Evolutionary conservation across 2,888 invertebrate species (phyloP).

Genomic region (Rambutsinella grinnellia): DNA sequence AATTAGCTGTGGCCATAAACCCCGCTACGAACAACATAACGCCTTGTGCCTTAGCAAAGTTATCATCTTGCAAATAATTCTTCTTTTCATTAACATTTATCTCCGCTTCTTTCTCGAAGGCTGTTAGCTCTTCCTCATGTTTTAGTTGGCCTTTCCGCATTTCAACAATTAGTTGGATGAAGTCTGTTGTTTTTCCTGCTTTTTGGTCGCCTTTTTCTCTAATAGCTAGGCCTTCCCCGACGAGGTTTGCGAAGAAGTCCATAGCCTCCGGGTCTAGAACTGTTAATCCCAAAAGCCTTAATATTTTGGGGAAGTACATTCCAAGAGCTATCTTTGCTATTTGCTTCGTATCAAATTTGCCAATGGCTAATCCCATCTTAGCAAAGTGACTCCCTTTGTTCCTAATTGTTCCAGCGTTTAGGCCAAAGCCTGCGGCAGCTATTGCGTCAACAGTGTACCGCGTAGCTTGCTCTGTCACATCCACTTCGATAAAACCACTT

Average conservation of each 20-base stretch:
- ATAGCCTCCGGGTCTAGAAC: neutral
- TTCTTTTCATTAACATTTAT: neutral
- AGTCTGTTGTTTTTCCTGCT: slow-evolving; percentile 40
- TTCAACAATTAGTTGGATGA: slow-evolving; percentile 52
- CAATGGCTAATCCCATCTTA: neutral
- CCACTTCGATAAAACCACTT: neutral
- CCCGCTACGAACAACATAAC: slow-evolving; percentile 40
- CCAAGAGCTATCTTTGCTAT: slow-evolving; percentile 2
- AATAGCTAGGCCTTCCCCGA: neutral
- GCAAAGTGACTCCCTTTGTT: slow-evolving; percentile 44
- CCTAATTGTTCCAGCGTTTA: slow-evolving; percentile 67
- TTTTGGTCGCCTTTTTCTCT: slow-evolving; percentile 6
- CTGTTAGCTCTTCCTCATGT: slow-evolving; percentile 27
- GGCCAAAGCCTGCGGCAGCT: slow-evolving; percentile 66
- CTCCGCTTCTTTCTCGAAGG: slow-evolving; percentile 54
- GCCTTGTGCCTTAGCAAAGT: slow-evolving; percentile 7
- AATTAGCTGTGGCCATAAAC: slow-evolving; percentile 2
- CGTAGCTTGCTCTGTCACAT: slow-evolving; percentile 1
- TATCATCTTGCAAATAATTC: slow-evolving; percentile 15
- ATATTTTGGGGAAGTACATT: neutral
- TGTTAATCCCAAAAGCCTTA: neutral
- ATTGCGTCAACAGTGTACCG: slow-evolving; percentile 41
- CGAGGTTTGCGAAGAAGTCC: slow-evolving; percentile 1
- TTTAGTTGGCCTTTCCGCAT: slow-evolving; percentile 29
- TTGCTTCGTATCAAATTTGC: neutral